Evolutionary conservation across 2,888 invertebrate genomes (phyloP).

Genomic region (Leptogaster cylindrica): DNA sequence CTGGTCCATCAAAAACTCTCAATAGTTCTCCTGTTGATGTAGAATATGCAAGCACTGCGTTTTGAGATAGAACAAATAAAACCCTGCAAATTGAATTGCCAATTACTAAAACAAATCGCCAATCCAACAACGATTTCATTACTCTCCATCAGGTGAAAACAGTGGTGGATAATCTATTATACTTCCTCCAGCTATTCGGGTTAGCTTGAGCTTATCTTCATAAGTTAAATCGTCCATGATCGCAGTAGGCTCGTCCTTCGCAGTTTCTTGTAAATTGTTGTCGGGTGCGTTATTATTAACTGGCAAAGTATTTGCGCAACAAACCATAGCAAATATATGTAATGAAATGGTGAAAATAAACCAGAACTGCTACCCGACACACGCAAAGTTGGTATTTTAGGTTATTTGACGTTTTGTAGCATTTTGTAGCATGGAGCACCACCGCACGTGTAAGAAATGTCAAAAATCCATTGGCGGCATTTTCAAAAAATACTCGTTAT

Average conservation of each 20-base stretch:
- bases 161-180: constrained; percentile 68
- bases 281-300: constrained; percentile 1
- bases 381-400: constrained; percentile 5
- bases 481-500: too few relatives aligned
- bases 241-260: too few relatives aligned
- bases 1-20: constrained; percentile 66
- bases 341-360: too few relatives aligned
- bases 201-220: constrained; percentile 62
- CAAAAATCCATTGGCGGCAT: background rate
- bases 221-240: constrained; percentile 44
- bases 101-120: too few relatives aligned
- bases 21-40: constrained; percentile 70
- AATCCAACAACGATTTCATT: constrained; percentile 59
- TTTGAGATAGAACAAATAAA: constrained; percentile 68
- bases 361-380: constrained; percentile 2
- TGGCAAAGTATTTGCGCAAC: constrained; percentile 21
- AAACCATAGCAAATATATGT: constrained; percentile 45
- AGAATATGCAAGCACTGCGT: constrained; percentile 69
- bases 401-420: constrained; percentile 26
- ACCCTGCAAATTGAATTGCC: constrained; percentile 61
- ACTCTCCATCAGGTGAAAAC: constrained; percentile 70
- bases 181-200: constrained; percentile 69
- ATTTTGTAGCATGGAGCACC: too few relatives aligned
- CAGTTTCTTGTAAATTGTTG: background rate
- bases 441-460: background rate